Conservation (phyloP, 2,797 vertebrate genomes). For the Myotis pilosus region DNA sequence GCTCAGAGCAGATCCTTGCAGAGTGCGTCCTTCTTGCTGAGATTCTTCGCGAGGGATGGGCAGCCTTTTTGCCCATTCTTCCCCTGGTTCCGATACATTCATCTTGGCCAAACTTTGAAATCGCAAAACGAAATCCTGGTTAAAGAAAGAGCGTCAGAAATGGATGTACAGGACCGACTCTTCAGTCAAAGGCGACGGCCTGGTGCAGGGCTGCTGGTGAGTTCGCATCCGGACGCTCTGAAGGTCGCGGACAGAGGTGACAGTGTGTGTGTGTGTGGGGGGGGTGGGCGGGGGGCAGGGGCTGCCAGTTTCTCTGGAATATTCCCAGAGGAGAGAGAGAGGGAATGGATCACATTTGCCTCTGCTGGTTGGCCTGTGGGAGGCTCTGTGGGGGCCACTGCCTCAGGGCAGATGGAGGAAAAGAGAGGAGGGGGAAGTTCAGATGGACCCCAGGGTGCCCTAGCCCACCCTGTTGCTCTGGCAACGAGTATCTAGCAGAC, state of each 20-base stretch:
- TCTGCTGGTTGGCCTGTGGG: neutral
- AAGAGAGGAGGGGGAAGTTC: fast-evolving
- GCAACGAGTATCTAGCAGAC: fast-evolving
- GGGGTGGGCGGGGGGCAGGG: no score
- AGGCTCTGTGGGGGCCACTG: fast-evolving
- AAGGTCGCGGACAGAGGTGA: neutral
- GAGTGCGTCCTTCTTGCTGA: fast-evolving
- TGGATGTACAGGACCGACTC: fast-evolving
- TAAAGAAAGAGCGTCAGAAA: neutral
- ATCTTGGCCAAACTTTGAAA: neutral
- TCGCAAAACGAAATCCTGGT: neutral
- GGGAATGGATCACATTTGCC: fast-evolving
- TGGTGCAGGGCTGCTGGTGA: neutral
- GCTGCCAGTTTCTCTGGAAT: neutral
- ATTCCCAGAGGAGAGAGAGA: neutral
- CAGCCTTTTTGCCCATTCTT: fast-evolving
- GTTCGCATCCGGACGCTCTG: fast-evolving
- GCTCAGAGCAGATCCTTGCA: fast-evolving
- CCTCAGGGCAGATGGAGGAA: neutral
- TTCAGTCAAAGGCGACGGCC: no score
- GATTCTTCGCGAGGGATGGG: fast-evolving
- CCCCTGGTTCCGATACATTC: fast-evolving
- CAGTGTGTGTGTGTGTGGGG: fast-evolving
- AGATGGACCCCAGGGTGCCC: neutral
- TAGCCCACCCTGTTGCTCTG: fast-evolving